Percentiles rank a stretch among this genome's conserved stretches.
Evolutionary conservation across 2,113 vertebrate genomes (phyloP).

Genomic region (Dunckerocampus dactyliophorus): DNA sequence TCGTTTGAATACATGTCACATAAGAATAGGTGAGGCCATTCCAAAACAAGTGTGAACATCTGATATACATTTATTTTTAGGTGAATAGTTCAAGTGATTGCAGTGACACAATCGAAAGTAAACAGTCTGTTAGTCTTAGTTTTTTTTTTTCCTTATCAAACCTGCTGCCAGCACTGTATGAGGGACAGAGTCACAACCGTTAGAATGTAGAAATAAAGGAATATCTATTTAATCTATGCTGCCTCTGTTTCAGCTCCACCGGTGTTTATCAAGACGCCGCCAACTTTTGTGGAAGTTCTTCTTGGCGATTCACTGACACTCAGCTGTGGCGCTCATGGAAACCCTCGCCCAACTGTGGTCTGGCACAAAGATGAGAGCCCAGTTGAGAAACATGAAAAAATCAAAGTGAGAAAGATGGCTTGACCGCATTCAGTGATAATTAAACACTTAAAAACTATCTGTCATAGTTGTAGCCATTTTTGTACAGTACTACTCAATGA

Average conservation of each 20-base stretch:
- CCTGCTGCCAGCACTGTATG: background rate
- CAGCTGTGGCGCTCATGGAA: constrained; percentile 83
- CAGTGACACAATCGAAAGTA: background rate
- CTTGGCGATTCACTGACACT: constrained; percentile 79
- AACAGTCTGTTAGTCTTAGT: background rate
- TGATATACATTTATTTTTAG: constrained; percentile 9
- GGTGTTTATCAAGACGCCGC: constrained; percentile 83
- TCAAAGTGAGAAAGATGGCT: constrained; percentile 73
- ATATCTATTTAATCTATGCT: background rate
- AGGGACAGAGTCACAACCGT: background rate
- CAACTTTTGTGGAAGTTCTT: constrained; percentile 80
- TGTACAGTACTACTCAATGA: constrained; percentile 9
- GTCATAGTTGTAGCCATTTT: constrained; percentile 18
- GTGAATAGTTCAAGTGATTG: background rate
- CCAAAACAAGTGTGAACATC: background rate
- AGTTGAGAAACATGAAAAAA: constrained; percentile 72
- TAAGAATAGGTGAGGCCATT: constrained; percentile 6
- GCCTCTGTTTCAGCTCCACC: constrained; percentile 78
- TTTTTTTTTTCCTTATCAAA: background rate
- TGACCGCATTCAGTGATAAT: constrained; percentile 36
- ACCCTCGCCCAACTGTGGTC: constrained; percentile 82
- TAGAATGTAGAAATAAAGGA: background rate
- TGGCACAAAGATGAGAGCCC: constrained; percentile 82
- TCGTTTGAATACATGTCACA: constrained; percentile 10
- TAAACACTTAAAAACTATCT: constrained; percentile 27